These are phyloP conservation scores for Tribolium freemani DNA, from an alignment of 2,888 invertebrate genomes.

Conservation along the genomic window DNA sequence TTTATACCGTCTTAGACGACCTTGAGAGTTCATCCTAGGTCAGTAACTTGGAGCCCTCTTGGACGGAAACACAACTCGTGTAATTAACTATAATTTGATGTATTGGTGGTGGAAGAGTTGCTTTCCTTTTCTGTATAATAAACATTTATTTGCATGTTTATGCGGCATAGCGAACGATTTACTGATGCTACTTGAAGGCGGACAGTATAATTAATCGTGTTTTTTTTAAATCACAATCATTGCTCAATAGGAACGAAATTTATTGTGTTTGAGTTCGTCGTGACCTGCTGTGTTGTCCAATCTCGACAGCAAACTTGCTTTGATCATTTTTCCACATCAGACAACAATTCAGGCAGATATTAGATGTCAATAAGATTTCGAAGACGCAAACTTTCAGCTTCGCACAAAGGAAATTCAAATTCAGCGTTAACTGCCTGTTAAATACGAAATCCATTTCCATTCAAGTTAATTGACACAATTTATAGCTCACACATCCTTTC, in stretches of 20 bases:
- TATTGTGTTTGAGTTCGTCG: constrained; percentile 4
- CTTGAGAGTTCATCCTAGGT: constrained; percentile 63
- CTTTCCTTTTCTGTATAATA: constrained; percentile 16
- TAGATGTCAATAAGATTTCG: neutral
- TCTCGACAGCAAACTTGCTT: constrained; percentile 12
- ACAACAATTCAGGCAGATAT: constrained; percentile 5
- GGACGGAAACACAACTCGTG: constrained; percentile 17
- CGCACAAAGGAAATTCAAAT: neutral
- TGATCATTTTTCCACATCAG: constrained; percentile 8
- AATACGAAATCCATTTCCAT: neutral
- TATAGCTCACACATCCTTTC: neutral
- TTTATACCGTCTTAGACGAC: constrained; percentile 52
- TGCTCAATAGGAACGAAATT: constrained; percentile 12
- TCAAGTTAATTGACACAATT: neutral
- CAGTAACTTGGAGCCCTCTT: constrained; percentile 53
- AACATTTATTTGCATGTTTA: constrained; percentile 11
- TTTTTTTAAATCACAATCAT: neutral
- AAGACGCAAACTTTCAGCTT: neutral
- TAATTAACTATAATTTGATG: constrained; percentile 30
- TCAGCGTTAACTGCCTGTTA: neutral
- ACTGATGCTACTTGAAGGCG: neutral
- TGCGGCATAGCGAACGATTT: neutral
- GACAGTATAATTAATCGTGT: neutral
- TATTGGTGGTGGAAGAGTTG: neutral
- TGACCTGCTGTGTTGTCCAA: constrained; percentile 18